Evolutionary conservation across 37 sponge, comb jelly and placozoan species (phyloP).

Genomic region (Beroe forskalii): DNA sequence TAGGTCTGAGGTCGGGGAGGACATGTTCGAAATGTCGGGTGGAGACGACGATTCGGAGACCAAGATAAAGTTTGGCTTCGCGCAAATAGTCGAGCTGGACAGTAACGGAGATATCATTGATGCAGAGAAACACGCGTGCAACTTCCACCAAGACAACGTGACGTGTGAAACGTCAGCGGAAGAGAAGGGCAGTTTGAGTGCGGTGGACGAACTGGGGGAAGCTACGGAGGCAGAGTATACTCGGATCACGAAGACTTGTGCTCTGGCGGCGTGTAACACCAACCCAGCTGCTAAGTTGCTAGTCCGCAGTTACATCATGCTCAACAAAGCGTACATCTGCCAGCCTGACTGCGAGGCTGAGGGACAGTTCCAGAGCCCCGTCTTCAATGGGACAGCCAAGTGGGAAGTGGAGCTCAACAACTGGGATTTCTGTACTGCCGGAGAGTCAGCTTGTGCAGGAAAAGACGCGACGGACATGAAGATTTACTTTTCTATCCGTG

Average conservation of each 20-base stretch:
- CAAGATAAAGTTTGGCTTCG: conserved; percentile 43
- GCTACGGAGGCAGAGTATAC: background rate
- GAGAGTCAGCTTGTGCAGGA: background rate
- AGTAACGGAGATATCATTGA: background rate
- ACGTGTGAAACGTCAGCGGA: background rate
- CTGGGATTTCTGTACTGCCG: conserved; percentile 4
- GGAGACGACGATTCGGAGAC: background rate
- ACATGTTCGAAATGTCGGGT: conserved; percentile 22
- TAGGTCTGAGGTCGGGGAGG: background rate
- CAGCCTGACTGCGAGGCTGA: conserved; percentile 12
- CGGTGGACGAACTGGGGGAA: background rate
- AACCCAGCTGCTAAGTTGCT: background rate
- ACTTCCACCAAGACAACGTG: background rate
- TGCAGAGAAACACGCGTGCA: background rate
- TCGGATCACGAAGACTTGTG: background rate
- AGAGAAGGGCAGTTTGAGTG: background rate
- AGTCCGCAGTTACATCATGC: conserved; percentile 37
- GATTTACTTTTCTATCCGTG: background rate
- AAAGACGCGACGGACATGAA: background rate
- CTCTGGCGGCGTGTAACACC: background rate
- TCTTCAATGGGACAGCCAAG: conserved; percentile 23
- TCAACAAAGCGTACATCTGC: conserved; percentile 36
- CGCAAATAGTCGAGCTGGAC: background rate
- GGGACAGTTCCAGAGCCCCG: background rate
- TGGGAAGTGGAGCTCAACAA: conserved; percentile 2